These are phyloP conservation scores for Scelioninae gen. 1 DNA, from an alignment of 2,888 invertebrate species.

Conservation along the genomic window DNA sequence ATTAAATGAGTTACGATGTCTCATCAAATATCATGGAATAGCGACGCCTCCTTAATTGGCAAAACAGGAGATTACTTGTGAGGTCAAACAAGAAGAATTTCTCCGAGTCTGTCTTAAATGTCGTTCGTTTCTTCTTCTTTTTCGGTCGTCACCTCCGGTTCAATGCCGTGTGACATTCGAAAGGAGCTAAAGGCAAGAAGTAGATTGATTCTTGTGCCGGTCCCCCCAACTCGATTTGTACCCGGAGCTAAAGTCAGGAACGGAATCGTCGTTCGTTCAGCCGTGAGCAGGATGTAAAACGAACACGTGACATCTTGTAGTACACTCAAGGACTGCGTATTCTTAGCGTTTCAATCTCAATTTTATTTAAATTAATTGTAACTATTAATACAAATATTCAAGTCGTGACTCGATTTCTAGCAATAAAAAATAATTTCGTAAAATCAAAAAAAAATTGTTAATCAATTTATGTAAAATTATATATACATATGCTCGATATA, in stretches of 20 bases:
- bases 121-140: conserved; percentile 37
- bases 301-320: conserved; percentile 66
- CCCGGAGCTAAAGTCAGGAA: conserved; percentile 74
- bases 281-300: conserved; percentile 78
- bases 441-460: too few relatives aligned
- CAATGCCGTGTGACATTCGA: conserved; percentile 49
- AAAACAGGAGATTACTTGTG: conserved; percentile 51
- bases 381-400: conserved; percentile 37
- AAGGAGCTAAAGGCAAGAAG: conserved; percentile 74
- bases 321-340: conserved; percentile 36
- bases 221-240: conserved; percentile 80
- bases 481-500: too few relatives aligned
- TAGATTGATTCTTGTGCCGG: conserved; percentile 79
- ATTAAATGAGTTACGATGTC: conserved; percentile 12
- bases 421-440: too few relatives aligned
- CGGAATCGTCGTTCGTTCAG: conserved; percentile 76
- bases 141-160: conserved; percentile 58
- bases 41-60: conserved; percentile 43
- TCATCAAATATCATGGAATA: neutral
- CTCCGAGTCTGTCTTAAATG: conserved; percentile 49
- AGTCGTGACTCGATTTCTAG: conserved; percentile 1
- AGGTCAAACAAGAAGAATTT: conserved; percentile 29
- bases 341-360: conserved; percentile 58
- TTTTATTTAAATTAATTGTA: conserved; percentile 60
- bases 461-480: too few relatives aligned